phyloP scores from a whole-genome alignment of 2,113 vertebrate genomes.

The Athene noctua region DNA sequence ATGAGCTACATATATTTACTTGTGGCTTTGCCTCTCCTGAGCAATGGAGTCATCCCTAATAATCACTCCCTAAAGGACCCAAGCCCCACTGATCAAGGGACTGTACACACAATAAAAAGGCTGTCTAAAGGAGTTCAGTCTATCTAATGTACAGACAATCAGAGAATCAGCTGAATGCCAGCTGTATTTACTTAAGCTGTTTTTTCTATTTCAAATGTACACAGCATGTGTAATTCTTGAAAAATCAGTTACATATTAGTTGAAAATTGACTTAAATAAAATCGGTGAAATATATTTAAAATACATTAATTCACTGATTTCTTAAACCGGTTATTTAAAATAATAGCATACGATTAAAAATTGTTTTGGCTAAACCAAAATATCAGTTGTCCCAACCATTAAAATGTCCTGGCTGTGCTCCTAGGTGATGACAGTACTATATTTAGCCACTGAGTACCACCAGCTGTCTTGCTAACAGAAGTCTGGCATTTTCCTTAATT shows the following conservation, averaged over 20 bases:
- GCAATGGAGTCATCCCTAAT: not conserved
- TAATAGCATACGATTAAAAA: conserved; percentile 40
- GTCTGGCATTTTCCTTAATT: conserved; percentile 69
- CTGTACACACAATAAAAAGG: not conserved
- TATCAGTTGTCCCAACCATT: conserved; percentile 63
- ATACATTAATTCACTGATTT: conserved; percentile 25
- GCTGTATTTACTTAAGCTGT: conserved; percentile 28
- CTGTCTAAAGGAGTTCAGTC: not conserved
- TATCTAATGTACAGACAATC: not conserved
- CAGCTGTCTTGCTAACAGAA: conserved; percentile 73
- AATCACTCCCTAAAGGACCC: not conserved
- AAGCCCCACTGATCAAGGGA: not conserved
- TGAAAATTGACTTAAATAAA: conserved; percentile 23
- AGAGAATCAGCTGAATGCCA: conserved; percentile 36
- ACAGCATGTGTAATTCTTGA: not conserved
- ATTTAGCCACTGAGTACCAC: conserved; percentile 68
- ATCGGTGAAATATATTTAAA: not conserved
- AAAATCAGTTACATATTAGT: not conserved
- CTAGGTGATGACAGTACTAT: conserved; percentile 70
- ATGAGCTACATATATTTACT: not conserved
- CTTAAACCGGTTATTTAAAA: conserved; percentile 33
- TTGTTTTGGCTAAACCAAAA: conserved; percentile 66
- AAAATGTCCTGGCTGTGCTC: conserved; percentile 58
- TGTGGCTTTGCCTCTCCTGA: not conserved
- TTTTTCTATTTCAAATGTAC: not conserved